Evolutionary conservation across 1,140 invertebrate species (phyloP).

Genomic region (Monochamus saltuarius): DNA sequence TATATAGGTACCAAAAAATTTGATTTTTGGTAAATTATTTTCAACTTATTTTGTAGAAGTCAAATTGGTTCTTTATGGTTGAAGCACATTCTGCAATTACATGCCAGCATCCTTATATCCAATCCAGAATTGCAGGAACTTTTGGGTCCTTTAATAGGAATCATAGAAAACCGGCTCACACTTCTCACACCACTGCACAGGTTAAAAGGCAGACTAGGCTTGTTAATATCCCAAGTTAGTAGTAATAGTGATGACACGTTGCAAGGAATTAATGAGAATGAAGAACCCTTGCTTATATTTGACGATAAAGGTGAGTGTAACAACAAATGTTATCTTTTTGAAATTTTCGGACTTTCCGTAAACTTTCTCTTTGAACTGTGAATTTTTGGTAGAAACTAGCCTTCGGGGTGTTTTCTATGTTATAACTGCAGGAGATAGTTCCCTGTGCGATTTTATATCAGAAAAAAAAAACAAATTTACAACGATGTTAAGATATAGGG

Average conservation of each 20-base stretch:
- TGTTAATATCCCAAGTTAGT: constrained; percentile 59
- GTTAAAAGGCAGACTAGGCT: constrained; percentile 60
- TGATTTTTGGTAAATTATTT: background rate
- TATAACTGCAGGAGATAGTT: no score
- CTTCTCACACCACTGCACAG: constrained; percentile 58
- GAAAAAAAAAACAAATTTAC: no score
- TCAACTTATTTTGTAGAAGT: constrained; percentile 53
- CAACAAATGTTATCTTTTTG: constrained; percentile 1
- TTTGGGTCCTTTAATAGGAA: constrained; percentile 59
- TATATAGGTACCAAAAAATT: no score
- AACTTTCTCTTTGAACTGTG: background rate
- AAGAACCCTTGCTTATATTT: constrained; percentile 57
- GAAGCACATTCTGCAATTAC: constrained; percentile 58
- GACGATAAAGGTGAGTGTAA: constrained; percentile 58
- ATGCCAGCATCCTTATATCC: constrained; percentile 63
- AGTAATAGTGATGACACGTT: constrained; percentile 32
- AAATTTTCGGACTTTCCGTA: background rate
- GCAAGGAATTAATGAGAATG: constrained; percentile 50
- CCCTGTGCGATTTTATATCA: no score
- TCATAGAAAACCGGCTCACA: constrained; percentile 60
- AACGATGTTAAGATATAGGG: no score
- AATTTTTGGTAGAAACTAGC: background rate
- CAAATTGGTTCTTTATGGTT: constrained; percentile 64
- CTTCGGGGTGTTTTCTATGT: no score
- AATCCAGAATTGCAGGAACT: constrained; percentile 58